phyloP scores from a whole-genome alignment of 92 coral and sea anemone species.

The Umimayanthus chanpuru region DNA sequence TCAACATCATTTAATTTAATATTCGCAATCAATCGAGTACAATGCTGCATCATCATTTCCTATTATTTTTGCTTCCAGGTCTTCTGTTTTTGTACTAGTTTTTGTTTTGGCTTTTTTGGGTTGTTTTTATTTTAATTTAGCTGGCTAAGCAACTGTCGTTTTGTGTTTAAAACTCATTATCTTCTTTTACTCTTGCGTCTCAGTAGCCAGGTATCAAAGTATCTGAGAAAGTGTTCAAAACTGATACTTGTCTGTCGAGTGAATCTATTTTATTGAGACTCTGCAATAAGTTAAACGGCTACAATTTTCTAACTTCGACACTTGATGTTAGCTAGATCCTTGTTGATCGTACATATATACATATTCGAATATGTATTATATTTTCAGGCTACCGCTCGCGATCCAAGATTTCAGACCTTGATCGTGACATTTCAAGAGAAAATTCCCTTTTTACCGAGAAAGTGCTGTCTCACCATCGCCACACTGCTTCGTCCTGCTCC shows the following conservation, averaged over 20 bases:
- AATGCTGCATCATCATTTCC: too few species aligned
- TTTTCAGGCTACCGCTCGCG: conserved; percentile 37
- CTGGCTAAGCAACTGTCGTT: not conserved
- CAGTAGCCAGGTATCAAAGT: not conserved
- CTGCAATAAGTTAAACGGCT: not conserved
- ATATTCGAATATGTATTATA: not conserved
- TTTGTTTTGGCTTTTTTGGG: not conserved
- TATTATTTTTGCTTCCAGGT: not conserved
- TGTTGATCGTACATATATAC: not conserved
- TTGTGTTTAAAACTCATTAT: not conserved
- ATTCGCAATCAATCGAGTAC: not conserved
- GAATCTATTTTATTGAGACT: not conserved
- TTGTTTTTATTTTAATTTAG: not conserved
- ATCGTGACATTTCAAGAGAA: conserved; percentile 31
- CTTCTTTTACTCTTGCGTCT: too few species aligned
- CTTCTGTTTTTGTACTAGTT: not conserved
- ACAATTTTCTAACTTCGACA: not conserved
- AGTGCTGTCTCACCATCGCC: conserved; percentile 26
- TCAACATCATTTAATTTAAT: not conserved
- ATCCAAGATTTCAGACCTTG: conserved; percentile 44
- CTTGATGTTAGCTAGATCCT: not conserved
- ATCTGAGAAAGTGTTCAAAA: not conserved
- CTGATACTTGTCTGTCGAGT: not conserved
- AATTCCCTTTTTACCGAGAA: conserved; percentile 23
- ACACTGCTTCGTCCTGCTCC: conserved; percentile 34